These are phyloP conservation scores for Stichodactyla helianthus DNA, from an alignment of 64 coral and sea anemone species.

Conservation along the genomic window DNA sequence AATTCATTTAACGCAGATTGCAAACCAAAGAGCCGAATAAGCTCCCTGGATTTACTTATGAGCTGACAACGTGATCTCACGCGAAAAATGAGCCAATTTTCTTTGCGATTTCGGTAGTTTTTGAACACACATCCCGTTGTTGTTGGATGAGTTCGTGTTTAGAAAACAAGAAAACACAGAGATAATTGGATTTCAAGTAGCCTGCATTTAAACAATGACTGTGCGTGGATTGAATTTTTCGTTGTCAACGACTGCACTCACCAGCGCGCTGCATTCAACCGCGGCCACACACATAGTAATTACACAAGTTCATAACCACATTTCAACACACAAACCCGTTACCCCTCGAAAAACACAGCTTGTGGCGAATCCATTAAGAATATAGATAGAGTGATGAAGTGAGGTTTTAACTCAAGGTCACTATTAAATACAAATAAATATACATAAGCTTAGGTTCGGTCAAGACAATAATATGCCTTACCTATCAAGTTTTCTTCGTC, in stretches of 20 bases:
- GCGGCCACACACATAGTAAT: not conserved
- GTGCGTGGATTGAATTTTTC: not conserved
- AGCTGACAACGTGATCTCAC: not conserved
- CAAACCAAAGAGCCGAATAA: not conserved
- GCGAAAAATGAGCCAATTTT: not conserved
- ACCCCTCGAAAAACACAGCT: not conserved
- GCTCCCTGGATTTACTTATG: not conserved
- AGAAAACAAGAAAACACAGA: not conserved
- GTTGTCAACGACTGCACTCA: not conserved
- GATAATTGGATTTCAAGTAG: slow-evolving; percentile 1
- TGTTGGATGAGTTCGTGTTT: not conserved
- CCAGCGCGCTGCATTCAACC: not conserved
- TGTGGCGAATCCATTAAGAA: not conserved
- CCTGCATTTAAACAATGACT: not conserved
- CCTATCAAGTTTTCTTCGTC: not conserved
- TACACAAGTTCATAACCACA: not conserved
- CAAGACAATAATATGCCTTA: not conserved
- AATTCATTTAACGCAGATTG: no score
- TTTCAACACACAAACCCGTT: no score
- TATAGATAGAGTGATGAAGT: not conserved
- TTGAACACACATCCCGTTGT: not conserved
- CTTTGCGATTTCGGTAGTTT: not conserved
- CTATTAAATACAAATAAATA: not conserved
- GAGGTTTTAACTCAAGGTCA: not conserved
- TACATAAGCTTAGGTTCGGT: not conserved